These are phyloP conservation scores for Thunnus maccoyii DNA, from an alignment of 2,113 vertebrate genomes.

Conservation along the genomic window DNA sequence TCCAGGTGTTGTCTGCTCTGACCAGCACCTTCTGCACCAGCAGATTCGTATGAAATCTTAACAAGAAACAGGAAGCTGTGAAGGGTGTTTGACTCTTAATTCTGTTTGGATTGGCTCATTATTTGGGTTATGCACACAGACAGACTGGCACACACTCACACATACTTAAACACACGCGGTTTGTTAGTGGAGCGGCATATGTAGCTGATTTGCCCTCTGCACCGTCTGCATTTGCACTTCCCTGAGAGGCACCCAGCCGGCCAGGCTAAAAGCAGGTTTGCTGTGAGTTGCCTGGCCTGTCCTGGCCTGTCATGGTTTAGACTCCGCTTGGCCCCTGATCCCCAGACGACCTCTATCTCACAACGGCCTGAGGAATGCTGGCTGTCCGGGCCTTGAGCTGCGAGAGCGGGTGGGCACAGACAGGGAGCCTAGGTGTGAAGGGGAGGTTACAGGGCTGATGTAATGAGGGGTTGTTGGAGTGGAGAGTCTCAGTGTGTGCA, in stretches of 20 bases:
- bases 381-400: slow-evolving; percentile 18
- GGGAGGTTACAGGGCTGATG: slow-evolving; percentile 61
- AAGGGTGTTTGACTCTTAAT: slow-evolving; percentile 53
- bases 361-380: slow-evolving; percentile 78
- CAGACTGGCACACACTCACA: slow-evolving; percentile 16
- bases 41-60: slow-evolving; percentile 2
- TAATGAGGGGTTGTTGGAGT: slow-evolving; percentile 39
- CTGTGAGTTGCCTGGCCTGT: slow-evolving; percentile 23
- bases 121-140: slow-evolving; percentile 33
- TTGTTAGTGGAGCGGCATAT: slow-evolving; percentile 30
- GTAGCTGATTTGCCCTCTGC: slow-evolving; percentile 40
- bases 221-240: slow-evolving; percentile 21
- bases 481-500: slow-evolving; percentile 26
- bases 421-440: slow-evolving; percentile 69
- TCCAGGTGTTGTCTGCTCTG: slow-evolving; percentile 8
- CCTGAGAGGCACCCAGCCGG: slow-evolving; percentile 13
- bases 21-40: slow-evolving; percentile 1
- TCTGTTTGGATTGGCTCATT: slow-evolving; percentile 63
- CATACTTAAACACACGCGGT: slow-evolving; percentile 30
- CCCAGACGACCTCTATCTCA: slow-evolving; percentile 74
- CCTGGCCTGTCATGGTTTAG: slow-evolving; percentile 20
- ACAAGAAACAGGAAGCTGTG: slow-evolving; percentile 52
- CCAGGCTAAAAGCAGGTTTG: background rate
- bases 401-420: slow-evolving; percentile 48
- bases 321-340: slow-evolving; percentile 75